A percentile compares a stretch with the other conserved stretches of the same genome.
These are phyloP conservation scores for Netelia fuscicornis DNA, from an alignment of 2,888 invertebrate species.

Conservation along the genomic window DNA sequence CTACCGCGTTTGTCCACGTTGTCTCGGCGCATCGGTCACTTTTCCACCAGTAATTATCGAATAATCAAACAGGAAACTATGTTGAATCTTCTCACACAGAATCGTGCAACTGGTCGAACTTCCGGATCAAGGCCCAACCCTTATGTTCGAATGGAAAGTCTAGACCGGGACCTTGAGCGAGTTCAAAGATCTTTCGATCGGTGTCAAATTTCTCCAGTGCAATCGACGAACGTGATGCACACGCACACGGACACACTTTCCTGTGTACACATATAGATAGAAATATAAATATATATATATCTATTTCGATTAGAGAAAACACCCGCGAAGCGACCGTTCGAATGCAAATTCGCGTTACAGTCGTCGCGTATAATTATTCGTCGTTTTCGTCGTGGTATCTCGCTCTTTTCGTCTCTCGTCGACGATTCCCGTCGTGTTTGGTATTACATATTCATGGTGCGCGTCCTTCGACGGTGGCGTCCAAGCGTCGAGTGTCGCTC, in stretches of 20 bases:
- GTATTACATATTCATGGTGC: slow-evolving; percentile 77
- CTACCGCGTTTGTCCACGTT: no score
- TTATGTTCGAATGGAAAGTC: not conserved
- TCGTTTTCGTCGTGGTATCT: not conserved
- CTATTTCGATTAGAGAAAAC: not conserved
- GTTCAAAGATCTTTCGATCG: slow-evolving; percentile 32
- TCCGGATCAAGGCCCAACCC: not conserved
- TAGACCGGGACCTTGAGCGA: slow-evolving; percentile 28
- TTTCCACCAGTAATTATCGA: no score
- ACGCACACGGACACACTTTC: not conserved
- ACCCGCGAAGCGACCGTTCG: slow-evolving; percentile 20
- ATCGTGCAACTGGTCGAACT: not conserved
- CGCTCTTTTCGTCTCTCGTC: not conserved
- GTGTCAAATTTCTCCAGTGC: not conserved
- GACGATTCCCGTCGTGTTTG: slow-evolving; percentile 10
- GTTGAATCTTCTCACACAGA: not conserved
- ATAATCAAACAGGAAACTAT: not conserved
- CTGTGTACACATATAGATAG: not conserved
- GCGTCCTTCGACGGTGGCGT: slow-evolving; percentile 84
- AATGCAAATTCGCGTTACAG: slow-evolving; percentile 59
- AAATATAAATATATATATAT: not conserved
- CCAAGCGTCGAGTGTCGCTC: slow-evolving; percentile 82
- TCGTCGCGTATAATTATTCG: slow-evolving; percentile 5
- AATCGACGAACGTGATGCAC: not conserved
- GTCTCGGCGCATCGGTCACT: no score